Percentiles rank a stretch among this genome's conserved stretches.
phyloP scores from a whole-genome alignment of 92 coral and sea anemone species.

The Anthopleura xanthogrammica region DNA sequence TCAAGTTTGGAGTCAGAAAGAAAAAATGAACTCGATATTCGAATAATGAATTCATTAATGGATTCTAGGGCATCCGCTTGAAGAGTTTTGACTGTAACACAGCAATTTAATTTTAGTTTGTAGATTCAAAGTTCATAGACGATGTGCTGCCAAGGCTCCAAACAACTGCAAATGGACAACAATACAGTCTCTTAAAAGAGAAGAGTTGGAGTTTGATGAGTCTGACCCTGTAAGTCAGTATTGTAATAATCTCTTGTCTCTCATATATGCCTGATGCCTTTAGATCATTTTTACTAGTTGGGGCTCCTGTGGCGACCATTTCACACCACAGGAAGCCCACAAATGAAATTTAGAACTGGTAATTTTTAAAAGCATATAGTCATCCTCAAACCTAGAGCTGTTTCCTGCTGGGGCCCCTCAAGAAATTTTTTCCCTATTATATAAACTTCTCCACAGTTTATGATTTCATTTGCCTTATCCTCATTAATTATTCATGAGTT shows the following conservation, averaged over 20 bases:
- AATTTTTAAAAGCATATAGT: too few relatives aligned
- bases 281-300: conserved; percentile 8
- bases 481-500: not conserved
- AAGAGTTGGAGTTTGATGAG: conserved; percentile 65
- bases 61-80: too few relatives aligned
- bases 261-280: not conserved
- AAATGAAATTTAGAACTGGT: too few relatives aligned
- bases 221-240: conserved; percentile 79
- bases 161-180: conserved; percentile 99
- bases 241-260: too few relatives aligned
- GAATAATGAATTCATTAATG: too few relatives aligned
- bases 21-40: too few relatives aligned
- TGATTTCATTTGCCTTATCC: too few relatives aligned
- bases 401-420: too few relatives aligned
- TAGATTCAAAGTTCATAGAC: conserved; percentile 87
- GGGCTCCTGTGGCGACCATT: conserved; percentile 31
- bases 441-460: not conserved
- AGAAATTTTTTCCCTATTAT: too few relatives aligned
- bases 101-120: conserved; percentile 58
- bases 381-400: too few relatives aligned
- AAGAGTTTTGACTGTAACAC: too few relatives aligned
- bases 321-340: conserved; percentile 1
- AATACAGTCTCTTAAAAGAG: conserved; percentile 71
- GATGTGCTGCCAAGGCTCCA: conserved; percentile 93
- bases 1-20: too few relatives aligned